Percentiles rank a stretch among this genome's conserved stretches.
Conservation (phyloP, 2,113 vertebrate species). For the Microcebus lehilahytsara region DNA sequence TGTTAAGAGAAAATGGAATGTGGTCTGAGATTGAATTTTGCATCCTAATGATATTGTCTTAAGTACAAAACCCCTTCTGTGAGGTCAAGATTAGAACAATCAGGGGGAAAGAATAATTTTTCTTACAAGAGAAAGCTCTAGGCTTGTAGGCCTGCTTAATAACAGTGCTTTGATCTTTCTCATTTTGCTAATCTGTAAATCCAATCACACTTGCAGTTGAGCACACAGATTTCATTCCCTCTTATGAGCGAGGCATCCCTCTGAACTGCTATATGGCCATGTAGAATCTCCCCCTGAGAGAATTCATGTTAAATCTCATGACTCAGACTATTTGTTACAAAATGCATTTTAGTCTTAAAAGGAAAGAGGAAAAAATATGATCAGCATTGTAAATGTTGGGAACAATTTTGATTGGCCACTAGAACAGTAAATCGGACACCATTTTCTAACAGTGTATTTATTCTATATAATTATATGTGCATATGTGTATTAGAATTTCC, state of each 20-base stretch:
- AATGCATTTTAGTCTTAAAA: conserved; percentile 34
- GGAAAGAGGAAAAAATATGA: neutral
- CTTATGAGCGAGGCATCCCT: neutral
- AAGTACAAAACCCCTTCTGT: conserved; percentile 28
- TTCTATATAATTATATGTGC: neutral
- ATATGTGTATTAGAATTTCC: neutral
- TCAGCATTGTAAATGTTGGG: neutral
- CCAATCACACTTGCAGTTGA: conserved; percentile 53
- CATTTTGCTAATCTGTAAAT: conserved; percentile 72
- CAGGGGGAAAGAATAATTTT: conserved; percentile 54
- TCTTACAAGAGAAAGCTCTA: conserved; percentile 49
- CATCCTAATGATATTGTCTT: conserved; percentile 54
- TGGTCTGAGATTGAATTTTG: conserved; percentile 49
- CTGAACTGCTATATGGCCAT: neutral
- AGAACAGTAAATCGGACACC: neutral
- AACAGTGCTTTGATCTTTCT: conserved; percentile 71
- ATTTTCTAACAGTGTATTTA: neutral
- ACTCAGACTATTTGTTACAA: neutral
- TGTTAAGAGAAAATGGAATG: conserved; percentile 50
- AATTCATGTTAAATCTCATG: conserved; percentile 15
- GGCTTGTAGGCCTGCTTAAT: conserved; percentile 48
- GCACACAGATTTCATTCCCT: conserved; percentile 7
- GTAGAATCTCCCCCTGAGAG: neutral
- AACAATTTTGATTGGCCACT: neutral
- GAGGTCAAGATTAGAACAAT: conserved; percentile 66